These are phyloP conservation scores for Dysidea cf. avara DNA, from an alignment of 37 sponge, comb jelly and placozoan species.

Conservation along the genomic window DNA sequence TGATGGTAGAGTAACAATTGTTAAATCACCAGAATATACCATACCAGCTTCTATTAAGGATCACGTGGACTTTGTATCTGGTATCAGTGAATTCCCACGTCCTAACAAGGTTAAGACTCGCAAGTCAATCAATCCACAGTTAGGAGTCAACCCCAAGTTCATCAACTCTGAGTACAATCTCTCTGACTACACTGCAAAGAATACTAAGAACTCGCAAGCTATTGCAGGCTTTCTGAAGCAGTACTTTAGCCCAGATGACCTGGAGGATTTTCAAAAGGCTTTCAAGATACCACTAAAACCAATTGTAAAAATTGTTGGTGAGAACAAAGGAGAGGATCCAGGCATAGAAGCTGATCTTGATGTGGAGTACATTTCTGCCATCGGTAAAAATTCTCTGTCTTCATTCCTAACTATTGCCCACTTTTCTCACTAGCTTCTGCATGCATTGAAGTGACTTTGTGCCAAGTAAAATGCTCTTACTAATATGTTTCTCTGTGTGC, in stretches of 20 bases:
- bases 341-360: conserved; percentile 89
- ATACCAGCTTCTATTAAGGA: conserved; percentile 29
- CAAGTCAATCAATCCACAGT: not conserved
- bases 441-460: no score
- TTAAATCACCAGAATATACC: conserved; percentile 16
- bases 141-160: conserved; percentile 41
- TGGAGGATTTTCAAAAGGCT: conserved; percentile 65
- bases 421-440: no score
- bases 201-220: conserved; percentile 76
- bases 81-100: conserved; percentile 54
- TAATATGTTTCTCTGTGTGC: no score
- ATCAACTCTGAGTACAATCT: conserved; percentile 77
- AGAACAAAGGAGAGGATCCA: conserved; percentile 44
- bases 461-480: no score
- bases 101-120: not conserved
- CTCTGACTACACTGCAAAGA: conserved; percentile 41
- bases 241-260: conserved; percentile 76
- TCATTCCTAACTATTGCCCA: no score
- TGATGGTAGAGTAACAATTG: not conserved
- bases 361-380: conserved; percentile 82
- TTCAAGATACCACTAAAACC: conserved; percentile 56
- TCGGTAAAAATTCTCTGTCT: no score
- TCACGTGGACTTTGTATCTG: conserved; percentile 74
- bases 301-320: conserved; percentile 56
- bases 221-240: conserved; percentile 87